phyloP scores from a whole-genome alignment of 2,888 invertebrate genomes.

The Gonocerus acuteangulatus region DNA sequence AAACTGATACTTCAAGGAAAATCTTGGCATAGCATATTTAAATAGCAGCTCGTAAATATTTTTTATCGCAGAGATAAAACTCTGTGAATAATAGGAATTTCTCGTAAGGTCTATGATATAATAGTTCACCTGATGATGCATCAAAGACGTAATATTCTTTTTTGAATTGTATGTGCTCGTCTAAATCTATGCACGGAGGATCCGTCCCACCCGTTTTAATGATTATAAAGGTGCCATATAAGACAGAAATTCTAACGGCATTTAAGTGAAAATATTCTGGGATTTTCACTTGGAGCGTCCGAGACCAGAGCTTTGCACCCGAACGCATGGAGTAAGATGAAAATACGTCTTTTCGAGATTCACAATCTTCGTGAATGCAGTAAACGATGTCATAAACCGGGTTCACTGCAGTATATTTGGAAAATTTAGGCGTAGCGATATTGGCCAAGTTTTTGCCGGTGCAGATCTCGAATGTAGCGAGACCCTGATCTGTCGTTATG shows the following conservation, averaged over 20 bases:
- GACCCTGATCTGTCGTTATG: neutral
- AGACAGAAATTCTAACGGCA: neutral
- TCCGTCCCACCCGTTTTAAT: constrained; percentile 19
- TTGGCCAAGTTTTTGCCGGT: constrained; percentile 1
- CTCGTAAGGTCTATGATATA: constrained; percentile 8
- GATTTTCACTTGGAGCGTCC: constrained; percentile 6
- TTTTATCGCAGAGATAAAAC: constrained; percentile 12
- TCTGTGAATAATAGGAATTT: constrained; percentile 15
- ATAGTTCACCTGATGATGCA: constrained; percentile 1
- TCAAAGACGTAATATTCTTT: constrained; percentile 11
- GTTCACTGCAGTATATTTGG: constrained; percentile 10
- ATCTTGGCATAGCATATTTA: too few relatives aligned
- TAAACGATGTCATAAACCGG: constrained; percentile 7
- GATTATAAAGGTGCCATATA: constrained; percentile 7
- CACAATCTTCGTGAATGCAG: constrained; percentile 6
- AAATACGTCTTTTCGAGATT: constrained; percentile 11
- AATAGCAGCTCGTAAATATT: constrained; percentile 4
- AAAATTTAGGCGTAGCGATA: constrained; percentile 3
- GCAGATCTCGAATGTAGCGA: constrained; percentile 3
- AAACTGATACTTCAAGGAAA: too few relatives aligned
- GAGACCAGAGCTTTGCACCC: constrained; percentile 7
- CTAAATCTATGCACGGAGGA: constrained; percentile 1
- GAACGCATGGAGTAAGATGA: constrained; percentile 4
- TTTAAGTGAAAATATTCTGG: constrained; percentile 6
- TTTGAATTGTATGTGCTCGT: neutral